Conservation (phyloP, 2,888 invertebrate species). For the Pocota personata region DNA sequence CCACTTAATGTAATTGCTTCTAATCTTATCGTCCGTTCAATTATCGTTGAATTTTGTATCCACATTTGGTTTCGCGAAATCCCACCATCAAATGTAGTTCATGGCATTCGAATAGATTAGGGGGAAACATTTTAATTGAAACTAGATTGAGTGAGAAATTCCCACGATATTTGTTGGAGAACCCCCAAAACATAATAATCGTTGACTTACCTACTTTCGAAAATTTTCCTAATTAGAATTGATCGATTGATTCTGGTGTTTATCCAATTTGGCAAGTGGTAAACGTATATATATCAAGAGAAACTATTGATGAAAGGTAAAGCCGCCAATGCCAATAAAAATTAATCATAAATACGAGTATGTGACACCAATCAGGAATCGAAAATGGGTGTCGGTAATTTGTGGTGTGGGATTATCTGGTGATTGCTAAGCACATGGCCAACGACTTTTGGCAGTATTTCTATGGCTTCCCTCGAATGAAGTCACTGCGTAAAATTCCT, state of each 20-base stretch:
- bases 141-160: neutral
- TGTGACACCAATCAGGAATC: constrained; percentile 22
- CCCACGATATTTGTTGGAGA: neutral
- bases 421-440: neutral
- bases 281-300: neutral
- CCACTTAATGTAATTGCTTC: constrained; percentile 1
- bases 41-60: constrained; percentile 1
- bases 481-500: neutral
- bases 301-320: neutral
- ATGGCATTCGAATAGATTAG: neutral
- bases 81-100: neutral
- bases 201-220: neutral
- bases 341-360: constrained; percentile 10
- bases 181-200: neutral
- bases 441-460: neutral
- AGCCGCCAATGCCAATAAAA: neutral
- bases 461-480: neutral
- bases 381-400: neutral
- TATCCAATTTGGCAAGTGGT: neutral
- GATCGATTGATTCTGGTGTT: constrained; percentile 4
- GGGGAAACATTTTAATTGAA: constrained; percentile 1
- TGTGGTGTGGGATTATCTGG: neutral
- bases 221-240: constrained; percentile 13
- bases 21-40: neutral
- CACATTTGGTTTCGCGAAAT: neutral